phyloP scores from a whole-genome alignment of 2,113 vertebrate genomes.

The Poeciliopsis retropinna region DNA sequence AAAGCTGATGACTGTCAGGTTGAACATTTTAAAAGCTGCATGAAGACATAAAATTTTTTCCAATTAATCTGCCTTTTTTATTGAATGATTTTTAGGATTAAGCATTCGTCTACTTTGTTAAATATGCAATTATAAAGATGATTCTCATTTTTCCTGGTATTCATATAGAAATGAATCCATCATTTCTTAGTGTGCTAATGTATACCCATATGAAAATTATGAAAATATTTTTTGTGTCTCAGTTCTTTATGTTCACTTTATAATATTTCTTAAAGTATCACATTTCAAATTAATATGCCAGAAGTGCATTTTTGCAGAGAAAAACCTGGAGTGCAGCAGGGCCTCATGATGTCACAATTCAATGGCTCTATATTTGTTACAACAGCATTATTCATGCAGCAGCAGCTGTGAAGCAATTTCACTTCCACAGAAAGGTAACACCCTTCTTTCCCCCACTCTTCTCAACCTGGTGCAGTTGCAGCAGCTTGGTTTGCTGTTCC shows the following conservation, averaged over 20 bases:
- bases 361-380: constrained; percentile 17
- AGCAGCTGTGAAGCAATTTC: constrained; percentile 49
- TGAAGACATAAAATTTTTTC: background rate
- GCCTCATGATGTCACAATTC: background rate
- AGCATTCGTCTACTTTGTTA: no score
- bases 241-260: background rate
- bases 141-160: no score
- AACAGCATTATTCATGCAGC: constrained; percentile 69
- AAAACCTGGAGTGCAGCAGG: background rate
- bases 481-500: constrained; percentile 85
- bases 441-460: background rate
- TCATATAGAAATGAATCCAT: no score
- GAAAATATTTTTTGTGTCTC: background rate
- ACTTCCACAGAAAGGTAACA: constrained; percentile 57
- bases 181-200: background rate
- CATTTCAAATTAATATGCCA: background rate
- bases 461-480: constrained; percentile 78
- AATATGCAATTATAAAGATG: no score
- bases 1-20: background rate
- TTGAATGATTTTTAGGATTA: no score
- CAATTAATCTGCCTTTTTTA: no score
- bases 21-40: background rate
- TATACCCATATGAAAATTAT: background rate
- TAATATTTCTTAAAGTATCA: background rate
- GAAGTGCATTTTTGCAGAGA: background rate